A percentile compares a stretch with the other conserved stretches of the same genome.
Evolutionary conservation across 1,140 invertebrate genomes (phyloP).

Genomic region (Achroia grisella): DNA sequence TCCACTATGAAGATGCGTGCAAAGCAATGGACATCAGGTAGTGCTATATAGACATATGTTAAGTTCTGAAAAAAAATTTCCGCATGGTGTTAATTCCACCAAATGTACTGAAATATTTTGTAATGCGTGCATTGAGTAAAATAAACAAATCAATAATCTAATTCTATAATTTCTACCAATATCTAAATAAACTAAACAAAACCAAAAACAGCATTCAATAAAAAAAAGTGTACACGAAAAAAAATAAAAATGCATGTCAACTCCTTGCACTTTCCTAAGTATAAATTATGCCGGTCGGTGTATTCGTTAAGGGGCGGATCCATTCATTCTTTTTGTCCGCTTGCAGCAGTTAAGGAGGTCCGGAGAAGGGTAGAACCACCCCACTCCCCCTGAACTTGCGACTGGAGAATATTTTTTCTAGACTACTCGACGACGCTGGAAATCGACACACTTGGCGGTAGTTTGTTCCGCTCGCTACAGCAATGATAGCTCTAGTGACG

Average conservation of each 20-base stretch:
- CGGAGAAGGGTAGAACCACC: conserved; percentile 29
- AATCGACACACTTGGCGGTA: conserved; percentile 71
- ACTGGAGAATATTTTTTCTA: conserved; percentile 69
- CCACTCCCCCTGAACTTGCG: conserved; percentile 57
- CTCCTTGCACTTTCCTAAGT: conserved; percentile 68
- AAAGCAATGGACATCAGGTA: too few relatives aligned
- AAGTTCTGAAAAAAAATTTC: too few relatives aligned
- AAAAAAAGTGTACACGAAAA: conserved; percentile 19
- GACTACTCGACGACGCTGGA: conserved; percentile 61
- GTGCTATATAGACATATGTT: too few relatives aligned
- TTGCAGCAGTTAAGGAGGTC: conserved; percentile 64
- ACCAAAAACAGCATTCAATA: conserved; percentile 9
- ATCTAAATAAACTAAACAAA: too few relatives aligned
- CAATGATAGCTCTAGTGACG: conserved; percentile 69
- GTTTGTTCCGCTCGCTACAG: conserved; percentile 59
- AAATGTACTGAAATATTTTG: too few relatives aligned
- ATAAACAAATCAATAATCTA: too few relatives aligned
- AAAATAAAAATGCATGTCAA: conserved; percentile 56
- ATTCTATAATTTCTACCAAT: too few relatives aligned
- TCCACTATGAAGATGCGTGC: too few relatives aligned
- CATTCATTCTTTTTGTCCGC: conserved; percentile 72
- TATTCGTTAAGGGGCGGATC: conserved; percentile 71
- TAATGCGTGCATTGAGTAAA: too few relatives aligned
- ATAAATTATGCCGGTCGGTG: conserved; percentile 71
- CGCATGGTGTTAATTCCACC: too few relatives aligned